Evolutionary conservation across 2,797 vertebrate genomes (phyloP), one percentile per base, ranked within the genome.

Genomic region (Tokudaia muenninki): DNA sequence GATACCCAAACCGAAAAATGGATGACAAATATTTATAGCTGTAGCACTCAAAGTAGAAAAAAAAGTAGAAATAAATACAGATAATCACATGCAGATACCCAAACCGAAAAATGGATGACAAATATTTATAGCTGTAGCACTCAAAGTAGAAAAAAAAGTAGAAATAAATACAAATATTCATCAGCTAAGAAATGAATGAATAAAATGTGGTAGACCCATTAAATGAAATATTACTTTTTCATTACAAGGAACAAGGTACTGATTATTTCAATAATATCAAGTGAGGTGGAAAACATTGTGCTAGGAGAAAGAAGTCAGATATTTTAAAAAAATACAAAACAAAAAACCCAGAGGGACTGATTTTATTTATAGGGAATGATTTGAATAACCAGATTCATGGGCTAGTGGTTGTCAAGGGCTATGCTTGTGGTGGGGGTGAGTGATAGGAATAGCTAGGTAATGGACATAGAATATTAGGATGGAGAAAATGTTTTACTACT

Each of bases 241-340:
- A 1, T 41, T 1, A 79, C 74, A 70, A 89, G 57, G 61, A 41
- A 6, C 0, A 1, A 26, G 14, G 26, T 2, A 4, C 37, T 14
- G 11, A 29, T 37, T 10, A 4, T 0, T 12, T 67, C 12, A 26
- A 0, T 21, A 7, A 16, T 16, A 0, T 12, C 29, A 47, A 14
- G 29, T 44, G 11, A 26, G 6, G 16, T 78, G 19, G 59, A 82
- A 74, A 59, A 75, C 21, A 10, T 29, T 9, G 2, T 0, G 57
- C 67, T 75, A 4, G 26, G 29, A 61, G 57, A 77, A 72, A 88
- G 75, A 79, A 63, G 37, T 50, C 52, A 70, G 57, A 37, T 4
- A 7, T 6, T 6, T 24, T 37, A 1, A 10, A 6, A 0, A 4
- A 19, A 34, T 41, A 41, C 41, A 41, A 41, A 41, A 41, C 41